Base-by-base conservation (phyloP, 2,888 invertebrate species). In the Pseudococcus viburni region DNA sequence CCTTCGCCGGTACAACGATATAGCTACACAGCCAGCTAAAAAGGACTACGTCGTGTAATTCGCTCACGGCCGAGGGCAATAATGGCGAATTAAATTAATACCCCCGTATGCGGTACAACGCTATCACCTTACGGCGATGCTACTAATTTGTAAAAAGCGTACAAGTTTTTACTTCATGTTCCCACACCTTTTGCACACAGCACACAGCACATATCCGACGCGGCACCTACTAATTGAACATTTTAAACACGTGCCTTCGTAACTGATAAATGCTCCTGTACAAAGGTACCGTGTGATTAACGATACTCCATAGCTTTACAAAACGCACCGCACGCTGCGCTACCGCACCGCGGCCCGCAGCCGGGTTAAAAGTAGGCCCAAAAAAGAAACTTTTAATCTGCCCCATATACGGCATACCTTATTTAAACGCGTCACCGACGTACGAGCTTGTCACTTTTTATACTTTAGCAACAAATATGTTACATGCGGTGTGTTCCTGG, bases 121-220 rank as follows among this genome's bases (percentile, higher is more conserved):
- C 42, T 83, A 83, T 83, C 80, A 83, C 39, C 46, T 83, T 83
- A 83, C 80, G 80, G 46, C 80, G n/a, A 83, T 83, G 80, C 46
- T 83, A 83, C 80, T 83, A 83, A 83, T 83, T 83, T 83, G 73
- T 73, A 73, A 83, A 83, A 83, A 83, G 80, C 80, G 39, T 73
- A 73, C 33, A 73, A 73, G 73, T 73, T 73, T 73, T 73, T 73
- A 73, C 73, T 73, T 15, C 33, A 73, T 17, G 73, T 73, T 73
- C 73, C 73, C 73, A 73, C 73, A 73, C 73, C 73, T 33, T 33
- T 73, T 33, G 15, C 73, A 73, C 68, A 26, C 33, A 73, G 15
- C 26, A 33, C 26, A 33, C 26, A 42, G 42, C 73, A 73, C 73
- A 19, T 73, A 73, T 73, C 73, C 26, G 73, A 73, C 73, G 26